A percentile compares a stretch with the other conserved stretches of the same genome.
phyloP scores from a whole-genome alignment of 2,113 vertebrate species.

The Neolamprologus modestus region DNA sequence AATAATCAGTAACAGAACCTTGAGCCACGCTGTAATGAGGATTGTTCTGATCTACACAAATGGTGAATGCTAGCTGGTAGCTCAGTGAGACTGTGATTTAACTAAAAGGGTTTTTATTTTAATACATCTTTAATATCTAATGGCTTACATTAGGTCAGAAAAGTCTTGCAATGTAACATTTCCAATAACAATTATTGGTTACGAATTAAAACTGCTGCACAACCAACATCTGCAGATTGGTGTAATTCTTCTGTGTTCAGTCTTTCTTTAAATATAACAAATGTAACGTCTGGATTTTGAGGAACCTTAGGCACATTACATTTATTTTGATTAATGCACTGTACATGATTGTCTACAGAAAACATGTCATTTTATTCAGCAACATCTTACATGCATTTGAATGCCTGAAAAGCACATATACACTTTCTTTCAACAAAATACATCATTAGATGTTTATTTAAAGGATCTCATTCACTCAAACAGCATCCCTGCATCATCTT shows the following conservation, averaged over 20 bases:
- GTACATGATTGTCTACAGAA: background rate
- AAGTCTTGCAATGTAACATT: background rate
- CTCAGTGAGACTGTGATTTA: background rate
- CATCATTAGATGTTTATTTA: background rate
- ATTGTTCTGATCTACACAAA: background rate
- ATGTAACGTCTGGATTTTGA: background rate
- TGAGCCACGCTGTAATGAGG: background rate
- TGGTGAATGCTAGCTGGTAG: background rate
- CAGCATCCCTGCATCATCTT: background rate
- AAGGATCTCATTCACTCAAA: background rate
- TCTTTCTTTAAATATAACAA: background rate
- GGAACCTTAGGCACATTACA: background rate
- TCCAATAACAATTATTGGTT: background rate
- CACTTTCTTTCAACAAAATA: background rate
- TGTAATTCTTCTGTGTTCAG: background rate
- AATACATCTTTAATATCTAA: background rate
- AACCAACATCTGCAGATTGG: background rate
- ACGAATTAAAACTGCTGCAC: background rate
- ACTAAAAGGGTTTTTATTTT: background rate
- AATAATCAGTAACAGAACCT: background rate
- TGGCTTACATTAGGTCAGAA: conserved; percentile 32
- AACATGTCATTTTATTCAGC: background rate
- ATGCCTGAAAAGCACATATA: background rate
- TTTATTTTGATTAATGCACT: background rate
- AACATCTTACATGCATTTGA: background rate